Evolutionary conservation across 2,797 vertebrate genomes (phyloP), one percentile per base, ranked within the genome.

Genomic region (Threskiornis aethiopicus): DNA sequence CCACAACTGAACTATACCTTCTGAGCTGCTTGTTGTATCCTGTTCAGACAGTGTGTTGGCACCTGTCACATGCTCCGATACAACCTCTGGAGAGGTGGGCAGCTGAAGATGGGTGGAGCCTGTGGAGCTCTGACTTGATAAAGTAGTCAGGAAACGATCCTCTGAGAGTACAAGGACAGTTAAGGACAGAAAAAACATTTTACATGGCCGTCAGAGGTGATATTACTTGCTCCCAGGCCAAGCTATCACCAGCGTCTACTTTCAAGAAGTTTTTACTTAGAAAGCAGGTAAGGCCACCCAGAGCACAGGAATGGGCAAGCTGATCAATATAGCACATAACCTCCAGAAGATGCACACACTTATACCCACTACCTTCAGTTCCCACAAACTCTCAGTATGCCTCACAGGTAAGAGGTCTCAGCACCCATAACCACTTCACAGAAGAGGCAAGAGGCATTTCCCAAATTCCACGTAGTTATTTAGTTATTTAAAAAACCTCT

Each of bases 61-160:
- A 19, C 98, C 97, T 3, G 97, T 96, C 19, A 96, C 11, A 2
- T 98, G 98, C 37, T 99, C 99, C 0, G 98, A 97, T 35, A 94
- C 79, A 17, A 94, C 84, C 35, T 99, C 99, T 61, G 98, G 99
- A 26, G 99, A 98, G 3, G 99, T 99, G 1, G 98, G 99, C 84
- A 99, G 96, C 91, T 99, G 99, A 22, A 98, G 98, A 59, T 99
- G 95, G 5, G 98, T 97, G 16, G 99, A 99, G 62, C 98, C 98
- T 10, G 97, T 97, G 25, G 98, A 98, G 90, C 97, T 98, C 59
- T 99, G 99, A 70, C 99, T 98, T 87, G 99, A 97, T 52, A 98
- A 83, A 3, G 98, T 98, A 21, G 97, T 98, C 96, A 99, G 98
- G 96, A 99, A 99, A 51, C 99, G 99, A 96, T 99, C 99, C 98